phyloP scores from a whole-genome alignment of 2,888 invertebrate genomes.

The Drosophila hawaiiensis region DNA sequence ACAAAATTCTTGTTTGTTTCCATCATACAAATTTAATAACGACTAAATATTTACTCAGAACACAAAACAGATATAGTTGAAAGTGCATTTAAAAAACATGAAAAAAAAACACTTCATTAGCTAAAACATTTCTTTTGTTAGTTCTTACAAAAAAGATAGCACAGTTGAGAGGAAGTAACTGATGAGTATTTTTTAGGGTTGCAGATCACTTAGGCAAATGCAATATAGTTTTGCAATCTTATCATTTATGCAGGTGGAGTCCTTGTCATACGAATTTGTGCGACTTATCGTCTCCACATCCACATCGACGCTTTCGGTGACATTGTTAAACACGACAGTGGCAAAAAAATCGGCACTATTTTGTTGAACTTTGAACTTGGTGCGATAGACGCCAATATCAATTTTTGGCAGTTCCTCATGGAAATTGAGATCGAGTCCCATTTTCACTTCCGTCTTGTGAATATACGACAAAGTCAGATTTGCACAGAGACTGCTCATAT shows the following conservation, averaged over 20 bases:
- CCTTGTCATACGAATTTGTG: conserved; percentile 85
- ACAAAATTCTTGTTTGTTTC: not conserved
- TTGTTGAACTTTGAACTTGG: conserved; percentile 88
- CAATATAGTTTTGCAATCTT: conserved; percentile 67
- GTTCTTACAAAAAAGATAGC: not conserved
- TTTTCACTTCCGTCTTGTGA: conserved; percentile 51
- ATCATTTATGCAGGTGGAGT: conserved; percentile 85
- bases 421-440: conserved; percentile 30
- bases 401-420: conserved; percentile 2
- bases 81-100: not conserved
- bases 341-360: conserved; percentile 89
- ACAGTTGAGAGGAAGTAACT: not conserved
- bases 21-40: not conserved
- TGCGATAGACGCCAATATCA: conserved; percentile 55
- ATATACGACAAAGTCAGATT: conserved; percentile 52
- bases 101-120: not conserved
- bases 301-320: conserved; percentile 84
- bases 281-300: conserved; percentile 87
- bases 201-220: conserved; percentile 43
- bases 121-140: not conserved
- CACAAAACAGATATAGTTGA: not conserved
- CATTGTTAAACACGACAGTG: conserved; percentile 86
- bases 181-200: not conserved
- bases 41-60: no score
- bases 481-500: conserved; percentile 51